Percentiles rank a stretch among this genome's conserved stretches.
Evolutionary conservation across 2,113 vertebrate genomes (phyloP).

Genomic region (Hiodon alosoides): DNA sequence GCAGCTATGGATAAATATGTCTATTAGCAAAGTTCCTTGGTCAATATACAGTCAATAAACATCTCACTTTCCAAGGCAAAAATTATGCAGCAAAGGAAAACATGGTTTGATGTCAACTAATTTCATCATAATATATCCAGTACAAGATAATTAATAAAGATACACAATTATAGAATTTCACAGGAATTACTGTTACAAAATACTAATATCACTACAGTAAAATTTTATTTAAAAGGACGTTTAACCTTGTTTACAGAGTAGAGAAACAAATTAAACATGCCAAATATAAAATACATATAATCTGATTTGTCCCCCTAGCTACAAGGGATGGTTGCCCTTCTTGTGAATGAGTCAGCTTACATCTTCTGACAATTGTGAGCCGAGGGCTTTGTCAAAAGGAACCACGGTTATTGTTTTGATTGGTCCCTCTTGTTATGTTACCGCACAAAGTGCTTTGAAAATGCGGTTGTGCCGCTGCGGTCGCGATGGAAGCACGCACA

Average conservation of each 20-base stretch:
- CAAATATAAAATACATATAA: slow-evolving; percentile 39
- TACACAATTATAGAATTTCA: not conserved
- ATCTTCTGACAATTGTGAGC: slow-evolving; percentile 57
- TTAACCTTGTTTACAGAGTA: slow-evolving; percentile 26
- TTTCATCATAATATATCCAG: slow-evolving; percentile 9
- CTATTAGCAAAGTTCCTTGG: slow-evolving; percentile 61
- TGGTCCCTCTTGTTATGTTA: slow-evolving; percentile 51
- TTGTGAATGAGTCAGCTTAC: slow-evolving; percentile 65
- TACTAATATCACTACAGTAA: not conserved
- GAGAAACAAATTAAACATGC: slow-evolving; percentile 23
- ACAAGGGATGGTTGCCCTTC: slow-evolving; percentile 62
- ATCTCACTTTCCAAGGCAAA: slow-evolving; percentile 7
- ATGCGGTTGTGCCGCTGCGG: slow-evolving; percentile 56
- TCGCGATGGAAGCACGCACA: slow-evolving; percentile 51
- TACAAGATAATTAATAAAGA: not conserved
- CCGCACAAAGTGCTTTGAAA: slow-evolving; percentile 58
- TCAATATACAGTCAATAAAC: slow-evolving; percentile 47
- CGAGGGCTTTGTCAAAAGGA: slow-evolving; percentile 62
- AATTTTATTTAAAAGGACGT: slow-evolving; percentile 27
- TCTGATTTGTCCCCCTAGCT: slow-evolving; percentile 52
- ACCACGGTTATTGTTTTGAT: slow-evolving; percentile 60
- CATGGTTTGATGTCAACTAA: not conserved
- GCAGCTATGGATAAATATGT: slow-evolving; percentile 67
- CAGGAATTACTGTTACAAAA: not conserved
- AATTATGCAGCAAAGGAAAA: not conserved